A percentile compares a stretch with the other conserved stretches of the same genome.
Evolutionary conservation across 2,797 vertebrate genomes (phyloP).

Genomic region (Heterohyrax brucei): DNA sequence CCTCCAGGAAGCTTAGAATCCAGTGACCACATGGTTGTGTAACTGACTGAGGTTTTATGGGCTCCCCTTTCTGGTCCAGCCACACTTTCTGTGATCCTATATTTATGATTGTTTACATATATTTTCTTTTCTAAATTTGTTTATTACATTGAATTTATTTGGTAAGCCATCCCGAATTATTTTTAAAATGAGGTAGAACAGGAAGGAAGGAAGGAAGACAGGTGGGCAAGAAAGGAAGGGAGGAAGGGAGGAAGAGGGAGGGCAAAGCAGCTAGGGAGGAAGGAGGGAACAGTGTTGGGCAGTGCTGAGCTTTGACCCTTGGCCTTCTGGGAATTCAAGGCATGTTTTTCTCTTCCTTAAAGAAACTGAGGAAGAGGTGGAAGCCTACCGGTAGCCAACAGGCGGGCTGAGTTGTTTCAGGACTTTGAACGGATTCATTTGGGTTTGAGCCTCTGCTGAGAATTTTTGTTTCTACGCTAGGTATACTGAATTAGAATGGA

Average conservation of each 20-base stretch:
- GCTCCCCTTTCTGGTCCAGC: accelerated
- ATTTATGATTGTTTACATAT: background rate
- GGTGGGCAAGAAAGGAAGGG: too few relatives aligned
- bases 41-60: accelerated
- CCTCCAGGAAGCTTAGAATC: background rate
- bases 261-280: background rate
- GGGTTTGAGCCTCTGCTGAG: too few relatives aligned
- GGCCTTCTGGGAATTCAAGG: background rate
- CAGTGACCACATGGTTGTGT: accelerated
- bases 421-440: too few relatives aligned
- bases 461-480: too few relatives aligned
- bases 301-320: background rate
- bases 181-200: background rate
- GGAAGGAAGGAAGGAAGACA: background rate
- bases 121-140: background rate
- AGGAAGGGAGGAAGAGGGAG: background rate
- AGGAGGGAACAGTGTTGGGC: background rate
- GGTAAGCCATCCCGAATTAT: background rate
- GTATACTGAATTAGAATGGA: too few relatives aligned
- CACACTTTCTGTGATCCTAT: accelerated
- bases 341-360: background rate
- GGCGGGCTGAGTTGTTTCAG: background rate
- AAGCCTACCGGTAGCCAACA: background rate
- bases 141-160: background rate
- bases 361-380: background rate